Evolutionary conservation across 2,113 vertebrate species (phyloP).

Genomic region (Manacus vitellinus): DNA sequence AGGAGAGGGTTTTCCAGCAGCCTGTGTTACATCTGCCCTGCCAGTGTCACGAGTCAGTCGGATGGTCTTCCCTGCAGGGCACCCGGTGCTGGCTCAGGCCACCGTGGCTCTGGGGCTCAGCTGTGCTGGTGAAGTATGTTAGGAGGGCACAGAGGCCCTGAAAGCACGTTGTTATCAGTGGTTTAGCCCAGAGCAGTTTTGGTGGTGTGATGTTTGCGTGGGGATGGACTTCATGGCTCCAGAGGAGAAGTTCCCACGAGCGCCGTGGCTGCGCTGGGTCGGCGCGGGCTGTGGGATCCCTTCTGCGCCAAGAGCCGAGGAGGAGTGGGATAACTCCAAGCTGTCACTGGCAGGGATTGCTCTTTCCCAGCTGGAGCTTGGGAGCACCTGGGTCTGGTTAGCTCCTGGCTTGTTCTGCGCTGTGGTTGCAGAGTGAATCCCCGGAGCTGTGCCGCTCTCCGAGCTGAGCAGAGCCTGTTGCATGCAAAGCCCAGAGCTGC

Average conservation of each 20-base stretch:
- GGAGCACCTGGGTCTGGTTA: background rate
- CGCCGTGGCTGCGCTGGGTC: accelerated
- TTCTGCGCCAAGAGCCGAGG: accelerated
- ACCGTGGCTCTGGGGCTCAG: background rate
- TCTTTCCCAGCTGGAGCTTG: background rate
- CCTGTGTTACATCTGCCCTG: background rate
- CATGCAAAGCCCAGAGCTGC: background rate
- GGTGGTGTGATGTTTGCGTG: background rate
- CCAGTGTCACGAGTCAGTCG: background rate
- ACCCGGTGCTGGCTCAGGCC: background rate
- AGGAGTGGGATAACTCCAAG: accelerated
- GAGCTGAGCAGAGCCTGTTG: background rate
- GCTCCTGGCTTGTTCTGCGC: background rate
- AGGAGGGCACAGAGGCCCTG: background rate
- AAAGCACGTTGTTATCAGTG: accelerated
- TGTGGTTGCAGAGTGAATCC: background rate
- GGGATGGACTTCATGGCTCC: background rate
- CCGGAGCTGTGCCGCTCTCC: background rate
- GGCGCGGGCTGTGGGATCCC: background rate
- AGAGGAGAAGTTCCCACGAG: background rate
- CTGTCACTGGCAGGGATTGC: background rate
- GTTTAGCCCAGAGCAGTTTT: background rate
- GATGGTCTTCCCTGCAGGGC: background rate
- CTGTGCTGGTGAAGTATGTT: background rate
- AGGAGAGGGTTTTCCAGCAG: background rate